Conservation (phyloP, 2,797 vertebrate genomes). For the Macropus fuliginosus region DNA sequence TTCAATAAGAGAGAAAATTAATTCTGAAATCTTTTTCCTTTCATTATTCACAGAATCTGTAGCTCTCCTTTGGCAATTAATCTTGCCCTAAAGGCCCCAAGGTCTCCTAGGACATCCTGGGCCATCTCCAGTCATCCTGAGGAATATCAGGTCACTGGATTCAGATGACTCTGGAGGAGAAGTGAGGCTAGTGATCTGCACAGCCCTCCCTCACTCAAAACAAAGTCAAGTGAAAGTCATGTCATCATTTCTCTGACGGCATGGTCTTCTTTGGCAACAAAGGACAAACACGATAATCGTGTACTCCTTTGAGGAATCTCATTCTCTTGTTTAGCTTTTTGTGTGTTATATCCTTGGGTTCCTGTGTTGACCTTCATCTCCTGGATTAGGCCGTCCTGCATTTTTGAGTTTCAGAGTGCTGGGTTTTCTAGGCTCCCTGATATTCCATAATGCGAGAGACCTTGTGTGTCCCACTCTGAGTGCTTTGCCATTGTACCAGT, state of each 20-base stretch:
- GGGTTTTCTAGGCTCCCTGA: background rate
- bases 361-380: background rate
- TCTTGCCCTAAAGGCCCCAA: no score
- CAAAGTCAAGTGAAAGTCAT: no score
- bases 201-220: no score
- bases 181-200: no score
- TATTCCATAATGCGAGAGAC: background rate
- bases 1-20: slow-evolving; percentile 61
- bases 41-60: background rate
- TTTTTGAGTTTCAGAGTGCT: background rate
- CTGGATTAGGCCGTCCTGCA: background rate
- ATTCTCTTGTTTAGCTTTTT: slow-evolving; percentile 4
- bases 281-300: slow-evolving; percentile 19
- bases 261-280: no score
- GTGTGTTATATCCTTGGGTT: background rate
- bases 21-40: slow-evolving; percentile 11
- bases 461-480: background rate
- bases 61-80: slow-evolving; percentile 31
- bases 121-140: no score
- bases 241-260: no score
- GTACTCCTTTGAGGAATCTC: slow-evolving; percentile 43
- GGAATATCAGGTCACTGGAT: no score
- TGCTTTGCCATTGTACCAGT: background rate
- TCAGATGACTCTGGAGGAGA: no score
- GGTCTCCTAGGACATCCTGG: no score